Evolutionary conservation across 2,888 invertebrate genomes (phyloP).

Genomic region (Dryobota labecula): DNA sequence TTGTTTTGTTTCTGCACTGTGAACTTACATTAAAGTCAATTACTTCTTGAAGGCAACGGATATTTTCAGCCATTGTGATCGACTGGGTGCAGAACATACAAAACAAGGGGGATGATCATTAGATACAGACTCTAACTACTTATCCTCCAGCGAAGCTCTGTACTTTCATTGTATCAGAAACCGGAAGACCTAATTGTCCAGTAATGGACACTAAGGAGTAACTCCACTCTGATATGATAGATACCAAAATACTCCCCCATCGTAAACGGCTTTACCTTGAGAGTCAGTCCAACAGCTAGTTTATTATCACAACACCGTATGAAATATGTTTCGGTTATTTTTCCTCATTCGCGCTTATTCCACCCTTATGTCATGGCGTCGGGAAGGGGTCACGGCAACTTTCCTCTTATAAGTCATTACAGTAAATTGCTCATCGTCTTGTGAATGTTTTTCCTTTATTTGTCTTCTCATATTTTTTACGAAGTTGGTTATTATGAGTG

Average conservation of each 20-base stretch:
- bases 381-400: slow-evolving; percentile 53
- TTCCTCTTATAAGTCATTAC: slow-evolving; percentile 63
- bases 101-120: rapidly evolving
- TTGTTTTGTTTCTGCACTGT: no score
- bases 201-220: not conserved
- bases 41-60: not conserved
- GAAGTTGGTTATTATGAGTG: slow-evolving; percentile 47
- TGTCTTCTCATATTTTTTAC: slow-evolving; percentile 55
- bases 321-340: slow-evolving; percentile 57
- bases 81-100: no score
- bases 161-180: not conserved
- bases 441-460: slow-evolving; percentile 59
- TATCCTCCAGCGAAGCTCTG: not conserved
- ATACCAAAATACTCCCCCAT: slow-evolving; percentile 5
- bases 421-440: slow-evolving; percentile 62
- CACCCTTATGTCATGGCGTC: slow-evolving; percentile 44
- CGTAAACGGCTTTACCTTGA: slow-evolving; percentile 22
- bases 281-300: slow-evolving; percentile 51
- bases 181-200: not conserved
- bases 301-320: slow-evolving; percentile 52
- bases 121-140: not conserved
- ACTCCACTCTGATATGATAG: not conserved
- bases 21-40: not conserved
- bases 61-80: not conserved
- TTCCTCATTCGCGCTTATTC: slow-evolving; percentile 56